Evolutionary conservation across 2,797 vertebrate species (phyloP).

Genomic region (Steatocranus sp.): DNA sequence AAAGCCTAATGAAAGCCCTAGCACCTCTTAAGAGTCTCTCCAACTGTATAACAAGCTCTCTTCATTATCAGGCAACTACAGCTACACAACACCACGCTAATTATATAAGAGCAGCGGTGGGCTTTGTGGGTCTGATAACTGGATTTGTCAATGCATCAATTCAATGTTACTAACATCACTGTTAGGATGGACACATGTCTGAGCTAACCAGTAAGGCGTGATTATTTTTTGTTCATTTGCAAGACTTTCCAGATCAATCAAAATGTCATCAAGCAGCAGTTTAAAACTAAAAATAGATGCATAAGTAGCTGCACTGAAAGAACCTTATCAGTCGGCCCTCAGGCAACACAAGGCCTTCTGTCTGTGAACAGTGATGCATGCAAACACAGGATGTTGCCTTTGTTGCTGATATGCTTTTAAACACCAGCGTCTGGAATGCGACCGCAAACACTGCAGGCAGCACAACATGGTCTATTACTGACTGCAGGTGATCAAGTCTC

Average conservation of each 20-base stretch:
- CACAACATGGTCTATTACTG: neutral
- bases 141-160: slow-evolving; percentile 2
- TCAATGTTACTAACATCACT: neutral
- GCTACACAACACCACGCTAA: slow-evolving; percentile 42
- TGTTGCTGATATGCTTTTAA: slow-evolving; percentile 26
- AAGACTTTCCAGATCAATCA: neutral
- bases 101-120: slow-evolving; percentile 17
- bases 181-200: neutral
- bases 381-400: slow-evolving; percentile 18
- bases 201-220: neutral
- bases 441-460: neutral
- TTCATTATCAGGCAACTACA: slow-evolving; percentile 48
- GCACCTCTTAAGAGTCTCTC: slow-evolving; percentile 60
- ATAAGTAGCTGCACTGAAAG: neutral
- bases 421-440: slow-evolving; percentile 8
- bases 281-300: slow-evolving; percentile 27
- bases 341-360: slow-evolving; percentile 12
- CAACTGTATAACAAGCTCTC: slow-evolving; percentile 56
- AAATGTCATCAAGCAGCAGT: neutral
- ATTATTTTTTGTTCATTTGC: neutral
- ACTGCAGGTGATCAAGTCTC: slow-evolving; percentile 11
- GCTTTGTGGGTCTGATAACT: neutral
- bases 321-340: neutral
- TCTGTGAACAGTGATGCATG: neutral
- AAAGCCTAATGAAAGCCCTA: slow-evolving; percentile 54